A percentile compares a stretch with the other conserved stretches of the same genome.
Conservation (phyloP, 30 jellyfish, hydroid and myxozoan species). For the Pseudorhiza aurosa region DNA sequence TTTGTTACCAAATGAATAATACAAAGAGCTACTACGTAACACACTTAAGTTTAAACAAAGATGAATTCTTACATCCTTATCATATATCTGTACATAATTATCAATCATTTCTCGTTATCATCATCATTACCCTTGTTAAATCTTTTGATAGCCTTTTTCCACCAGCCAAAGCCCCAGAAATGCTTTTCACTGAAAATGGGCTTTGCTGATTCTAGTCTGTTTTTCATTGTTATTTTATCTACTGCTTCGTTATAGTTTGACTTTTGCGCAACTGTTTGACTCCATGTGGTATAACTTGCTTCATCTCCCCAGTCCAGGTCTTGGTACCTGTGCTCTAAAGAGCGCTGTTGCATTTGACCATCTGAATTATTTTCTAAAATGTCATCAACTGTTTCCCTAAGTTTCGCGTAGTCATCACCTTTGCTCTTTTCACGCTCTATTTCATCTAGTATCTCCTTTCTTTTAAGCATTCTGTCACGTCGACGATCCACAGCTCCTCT, state of each 20-base stretch:
- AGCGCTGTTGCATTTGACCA: conserved; percentile 16
- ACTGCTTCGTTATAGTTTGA: conserved; percentile 54
- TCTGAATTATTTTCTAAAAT: not conserved
- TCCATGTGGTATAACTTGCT: conserved; percentile 76
- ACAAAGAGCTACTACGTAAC: no score
- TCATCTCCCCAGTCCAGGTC: conserved; percentile 96
- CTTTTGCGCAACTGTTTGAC: no score
- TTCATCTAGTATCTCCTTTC: conserved; percentile 63
- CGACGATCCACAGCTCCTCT: conserved; percentile 65
- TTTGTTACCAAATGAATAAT: no score
- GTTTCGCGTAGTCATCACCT: conserved; percentile 21
- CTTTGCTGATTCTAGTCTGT: conserved; percentile 38
- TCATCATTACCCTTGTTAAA: not conserved
- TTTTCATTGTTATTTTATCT: conserved; percentile 30
- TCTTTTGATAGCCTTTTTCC: conserved; percentile 79
- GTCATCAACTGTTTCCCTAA: conserved; percentile 35
- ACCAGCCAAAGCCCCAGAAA: conserved; percentile 98
- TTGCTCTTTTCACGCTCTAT: conserved; percentile 22
- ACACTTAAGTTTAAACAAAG: no score
- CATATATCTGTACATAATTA: no score
- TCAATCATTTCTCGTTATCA: not conserved
- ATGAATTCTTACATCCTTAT: no score
- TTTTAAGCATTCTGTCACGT: conserved; percentile 47
- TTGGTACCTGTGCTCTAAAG: conserved; percentile 8
- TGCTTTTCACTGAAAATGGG: conserved; percentile 81